Conservation (phyloP, 2,113 vertebrate species). For the Parotia lawesii region DNA sequence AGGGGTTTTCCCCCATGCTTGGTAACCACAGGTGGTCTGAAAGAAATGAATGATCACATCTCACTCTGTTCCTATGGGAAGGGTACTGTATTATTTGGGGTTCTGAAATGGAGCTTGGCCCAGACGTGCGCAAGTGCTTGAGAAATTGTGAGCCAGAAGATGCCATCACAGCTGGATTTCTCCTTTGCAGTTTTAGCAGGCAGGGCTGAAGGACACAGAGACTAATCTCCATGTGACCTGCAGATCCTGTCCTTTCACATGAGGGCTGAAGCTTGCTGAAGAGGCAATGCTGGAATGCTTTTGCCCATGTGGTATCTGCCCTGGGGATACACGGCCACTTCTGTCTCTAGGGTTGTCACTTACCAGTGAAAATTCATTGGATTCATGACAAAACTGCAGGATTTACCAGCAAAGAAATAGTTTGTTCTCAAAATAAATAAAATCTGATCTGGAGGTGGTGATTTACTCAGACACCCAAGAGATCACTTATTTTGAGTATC, state of each 20-base stretch:
- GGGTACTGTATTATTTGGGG: background rate
- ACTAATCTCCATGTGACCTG: conserved; percentile 41
- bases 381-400: conserved; percentile 44
- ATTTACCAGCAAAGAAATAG: conserved; percentile 39
- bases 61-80: background rate
- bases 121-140: background rate
- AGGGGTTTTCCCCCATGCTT: background rate
- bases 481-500: conserved; percentile 28
- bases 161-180: background rate
- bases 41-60: background rate
- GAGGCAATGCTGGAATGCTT: conserved; percentile 27
- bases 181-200: conserved; percentile 31
- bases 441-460: conserved; percentile 44
- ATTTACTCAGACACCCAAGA: conserved; percentile 58
- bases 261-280: conserved; percentile 51
- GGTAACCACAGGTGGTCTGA: background rate
- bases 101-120: background rate
- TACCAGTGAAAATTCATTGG: conserved; percentile 26
- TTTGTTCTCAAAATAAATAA: conserved; percentile 66
- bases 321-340: background rate
- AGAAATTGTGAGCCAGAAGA: background rate
- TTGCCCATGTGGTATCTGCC: conserved; percentile 37
- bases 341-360: conserved; percentile 3
- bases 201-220: conserved; percentile 5
- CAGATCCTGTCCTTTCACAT: conserved; percentile 23